Evolutionary conservation across 2,797 vertebrate genomes (phyloP).

Genomic region (Urosaurus nigricauda): DNA sequence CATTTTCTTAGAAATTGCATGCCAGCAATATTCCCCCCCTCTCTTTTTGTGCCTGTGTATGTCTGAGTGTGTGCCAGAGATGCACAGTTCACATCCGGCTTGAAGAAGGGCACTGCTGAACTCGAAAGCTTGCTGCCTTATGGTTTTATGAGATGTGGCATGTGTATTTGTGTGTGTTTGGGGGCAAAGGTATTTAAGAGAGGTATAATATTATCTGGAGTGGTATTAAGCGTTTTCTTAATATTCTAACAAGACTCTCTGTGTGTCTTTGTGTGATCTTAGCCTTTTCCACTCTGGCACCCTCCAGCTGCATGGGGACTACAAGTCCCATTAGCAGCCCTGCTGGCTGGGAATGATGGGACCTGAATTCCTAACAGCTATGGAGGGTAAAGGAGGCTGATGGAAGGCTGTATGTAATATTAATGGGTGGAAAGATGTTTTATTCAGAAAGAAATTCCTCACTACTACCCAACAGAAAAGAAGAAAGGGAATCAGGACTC

Average conservation of each 20-base stretch:
- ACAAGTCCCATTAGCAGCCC: not conserved
- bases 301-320: not conserved
- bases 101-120: not conserved
- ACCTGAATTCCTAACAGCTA: not conserved
- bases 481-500: too few relatives aligned
- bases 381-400: not conserved
- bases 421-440: too few relatives aligned
- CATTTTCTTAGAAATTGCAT: not conserved
- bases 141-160: not conserved
- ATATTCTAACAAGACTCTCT: not conserved
- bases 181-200: not conserved
- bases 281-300: not conserved
- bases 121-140: not conserved
- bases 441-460: not conserved
- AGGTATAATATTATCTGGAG: not conserved
- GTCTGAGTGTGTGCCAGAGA: not conserved
- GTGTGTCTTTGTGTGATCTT: not conserved
- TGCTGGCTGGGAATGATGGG: not conserved
- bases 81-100: not conserved
- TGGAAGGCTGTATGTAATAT: not conserved
- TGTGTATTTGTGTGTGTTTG: not conserved
- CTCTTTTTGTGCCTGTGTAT: too few relatives aligned
- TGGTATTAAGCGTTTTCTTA: not conserved
- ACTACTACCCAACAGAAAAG: too few relatives aligned
- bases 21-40: not conserved